Conservation (phyloP, 30 jellyfish, hydroid and myxozoan genomes). For the Cassiopea xamachana region DNA sequence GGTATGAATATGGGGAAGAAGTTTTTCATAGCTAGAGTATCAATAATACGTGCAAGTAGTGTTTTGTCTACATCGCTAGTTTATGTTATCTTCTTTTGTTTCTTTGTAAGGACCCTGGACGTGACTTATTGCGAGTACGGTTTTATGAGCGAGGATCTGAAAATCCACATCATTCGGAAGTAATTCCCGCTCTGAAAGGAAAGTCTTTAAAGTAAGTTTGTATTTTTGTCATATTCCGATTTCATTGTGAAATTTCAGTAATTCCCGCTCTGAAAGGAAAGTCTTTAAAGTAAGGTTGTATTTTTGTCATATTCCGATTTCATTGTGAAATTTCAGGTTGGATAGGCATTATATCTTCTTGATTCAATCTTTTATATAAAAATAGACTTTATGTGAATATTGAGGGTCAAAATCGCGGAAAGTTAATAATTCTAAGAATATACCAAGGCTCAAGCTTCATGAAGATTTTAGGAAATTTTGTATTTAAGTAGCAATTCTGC, state of each 20-base stretch:
- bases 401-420: too few species aligned
- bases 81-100: background rate
- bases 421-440: too few species aligned
- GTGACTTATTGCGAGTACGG: slow-evolving; percentile 64
- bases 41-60: too few species aligned
- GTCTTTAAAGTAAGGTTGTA: slow-evolving; percentile 84
- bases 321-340: background rate
- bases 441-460: too few species aligned
- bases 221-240: background rate
- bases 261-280: slow-evolving; percentile 91
- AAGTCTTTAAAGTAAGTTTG: slow-evolving; percentile 89
- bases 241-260: background rate
- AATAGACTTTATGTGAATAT: too few species aligned
- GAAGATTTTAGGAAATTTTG: too few species aligned
- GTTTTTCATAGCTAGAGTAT: too few species aligned
- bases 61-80: too few species aligned
- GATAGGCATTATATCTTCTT: too few species aligned
- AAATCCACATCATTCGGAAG: slow-evolving; percentile 72
- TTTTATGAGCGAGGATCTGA: slow-evolving; percentile 73
- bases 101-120: slow-evolving; percentile 65
- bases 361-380: too few species aligned
- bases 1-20: too few species aligned
- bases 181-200: slow-evolving; percentile 89
- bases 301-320: background rate
- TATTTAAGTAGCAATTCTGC: too few species aligned